These are phyloP conservation scores for Heliconius aoede DNA, from an alignment of 2,888 invertebrate species.

Conservation along the genomic window DNA sequence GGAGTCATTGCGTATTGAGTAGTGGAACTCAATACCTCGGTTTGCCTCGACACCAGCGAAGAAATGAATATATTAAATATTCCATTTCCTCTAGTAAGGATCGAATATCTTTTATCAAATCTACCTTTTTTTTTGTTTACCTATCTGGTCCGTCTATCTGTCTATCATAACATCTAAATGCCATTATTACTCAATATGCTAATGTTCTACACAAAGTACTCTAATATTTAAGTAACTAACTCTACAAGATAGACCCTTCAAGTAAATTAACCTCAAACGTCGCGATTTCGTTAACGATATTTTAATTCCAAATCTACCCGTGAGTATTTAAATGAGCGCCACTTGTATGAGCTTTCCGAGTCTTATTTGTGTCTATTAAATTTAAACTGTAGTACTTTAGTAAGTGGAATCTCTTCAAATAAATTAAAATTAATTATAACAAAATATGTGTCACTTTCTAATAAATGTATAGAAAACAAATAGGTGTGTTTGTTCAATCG, in stretches of 20 bases:
- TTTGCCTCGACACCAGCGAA: not conserved
- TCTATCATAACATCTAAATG: too few relatives aligned
- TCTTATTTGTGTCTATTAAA: conserved; percentile 16
- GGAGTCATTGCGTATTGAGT: not conserved
- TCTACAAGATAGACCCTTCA: conserved; percentile 25
- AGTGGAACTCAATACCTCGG: not conserved
- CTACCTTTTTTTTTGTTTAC: too few relatives aligned
- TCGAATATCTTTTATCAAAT: too few relatives aligned
- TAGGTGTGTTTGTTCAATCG: not conserved
- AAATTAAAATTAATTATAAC: not conserved
- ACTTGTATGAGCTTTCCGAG: conserved; percentile 21
- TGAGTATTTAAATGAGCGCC: conserved; percentile 27
- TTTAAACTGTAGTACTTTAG: not conserved
- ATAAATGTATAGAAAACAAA: not conserved
- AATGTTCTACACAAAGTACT: not conserved
- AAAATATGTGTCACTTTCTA: not conserved
- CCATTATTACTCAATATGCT: not conserved
- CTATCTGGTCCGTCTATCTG: too few relatives aligned
- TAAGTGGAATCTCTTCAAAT: not conserved
- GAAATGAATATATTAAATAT: too few relatives aligned
- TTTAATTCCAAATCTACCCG: conserved; percentile 30
- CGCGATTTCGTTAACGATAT: conserved; percentile 24
- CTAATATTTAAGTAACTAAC: conserved; percentile 5
- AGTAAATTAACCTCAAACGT: conserved; percentile 27
- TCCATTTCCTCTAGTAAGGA: too few relatives aligned